Base-by-base conservation (phyloP, 2,888 invertebrate species). In the Amblyteles armatorius region DNA sequence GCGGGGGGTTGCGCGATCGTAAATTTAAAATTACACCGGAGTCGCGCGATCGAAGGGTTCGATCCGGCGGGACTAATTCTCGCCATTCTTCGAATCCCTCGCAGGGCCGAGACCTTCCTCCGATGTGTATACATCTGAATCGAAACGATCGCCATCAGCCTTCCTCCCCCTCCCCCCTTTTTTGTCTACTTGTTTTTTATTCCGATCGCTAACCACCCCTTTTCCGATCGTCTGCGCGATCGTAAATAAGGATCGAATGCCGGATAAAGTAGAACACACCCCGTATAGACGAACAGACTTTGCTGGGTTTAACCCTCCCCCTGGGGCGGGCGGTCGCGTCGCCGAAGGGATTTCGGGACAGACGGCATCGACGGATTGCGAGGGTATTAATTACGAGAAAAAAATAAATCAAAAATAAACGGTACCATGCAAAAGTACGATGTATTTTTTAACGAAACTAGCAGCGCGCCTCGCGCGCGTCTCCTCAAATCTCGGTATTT, bases 11-110 rank as follows among this genome's bases (percentile, higher is more conserved):
- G n/a, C 44, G 72, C 67, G 86, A 83, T 89, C 91, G 88, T 92
- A 92, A 92, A 91, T 92, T 91, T 91, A 88, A 88, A 91, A 90
- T 90, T 88, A 87, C 87, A 85, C 79, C 83, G 84, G 88, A 85
- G 84, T 83, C 87, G 87, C 88, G 87, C 90, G 89, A 91, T 88
- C 86, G 87, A 86, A 85, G 86, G 87, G 87, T 90, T 88, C 86
- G 87, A 91, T 91, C 89, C 90, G 86, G 86, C 88, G 90, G 88
- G 89, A 91, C 90, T 91, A 92, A 92, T 91, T 92, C 89, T 83
- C 90, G 85, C 88, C 87, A 89, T 91, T 90, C 90, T 90, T 82
- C 86, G 87, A 81, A 89, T 87, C 88, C 91, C 86, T 81, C 87
- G 86, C 81, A 73, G 77, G 48, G 48, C 73, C 67, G n/a, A 73